Percentiles rank a stretch among this genome's conserved stretches.
Conservation (phyloP, 2,113 vertebrate species). For the Coracopsis vasa region DNA sequence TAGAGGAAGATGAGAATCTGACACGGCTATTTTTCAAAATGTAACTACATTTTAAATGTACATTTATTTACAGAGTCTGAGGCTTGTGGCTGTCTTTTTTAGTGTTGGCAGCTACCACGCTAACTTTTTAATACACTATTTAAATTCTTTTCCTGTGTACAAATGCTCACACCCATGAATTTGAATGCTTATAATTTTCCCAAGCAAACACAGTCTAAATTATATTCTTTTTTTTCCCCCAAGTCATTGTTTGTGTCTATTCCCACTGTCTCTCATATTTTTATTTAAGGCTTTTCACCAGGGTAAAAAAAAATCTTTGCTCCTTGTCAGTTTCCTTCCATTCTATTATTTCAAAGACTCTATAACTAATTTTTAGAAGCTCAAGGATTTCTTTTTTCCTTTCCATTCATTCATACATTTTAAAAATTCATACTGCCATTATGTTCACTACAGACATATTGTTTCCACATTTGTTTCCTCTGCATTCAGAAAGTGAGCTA, state of each 20-base stretch:
- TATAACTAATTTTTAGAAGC: neutral
- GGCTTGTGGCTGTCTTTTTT: neutral
- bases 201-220: neutral
- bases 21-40: neutral
- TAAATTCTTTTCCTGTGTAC: neutral
- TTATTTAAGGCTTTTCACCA: slow-evolving; percentile 23
- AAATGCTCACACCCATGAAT: neutral
- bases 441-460: neutral
- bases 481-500: neutral
- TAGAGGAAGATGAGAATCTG: neutral
- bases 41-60: neutral
- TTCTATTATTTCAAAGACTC: slow-evolving; percentile 14
- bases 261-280: slow-evolving; percentile 14
- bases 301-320: neutral
- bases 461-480: neutral
- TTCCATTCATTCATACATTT: neutral
- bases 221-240: neutral
- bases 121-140: neutral
- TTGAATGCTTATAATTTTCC: neutral
- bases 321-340: neutral
- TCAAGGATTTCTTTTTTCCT: neutral
- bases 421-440: neutral
- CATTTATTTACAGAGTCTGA: neutral
- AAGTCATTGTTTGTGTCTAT: neutral
- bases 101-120: neutral